Conservation (phyloP, 2,888 invertebrate species). For the Sycophila texana region DNA sequence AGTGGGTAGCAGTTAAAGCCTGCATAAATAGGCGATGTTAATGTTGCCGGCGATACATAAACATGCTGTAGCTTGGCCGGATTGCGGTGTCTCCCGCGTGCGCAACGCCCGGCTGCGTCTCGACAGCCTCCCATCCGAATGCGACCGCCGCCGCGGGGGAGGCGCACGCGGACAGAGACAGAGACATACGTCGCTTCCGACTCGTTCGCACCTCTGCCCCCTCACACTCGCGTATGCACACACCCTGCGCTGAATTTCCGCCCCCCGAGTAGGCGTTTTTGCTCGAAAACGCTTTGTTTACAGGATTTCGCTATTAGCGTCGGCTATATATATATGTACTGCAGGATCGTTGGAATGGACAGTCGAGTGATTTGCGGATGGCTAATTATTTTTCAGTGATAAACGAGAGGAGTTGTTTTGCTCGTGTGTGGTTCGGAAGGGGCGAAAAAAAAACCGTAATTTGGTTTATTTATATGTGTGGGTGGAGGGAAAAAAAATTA, state of each 20-base stretch:
- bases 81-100: slow-evolving; percentile 63
- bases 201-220: slow-evolving; percentile 29
- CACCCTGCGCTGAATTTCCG: not conserved
- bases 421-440: too few species aligned
- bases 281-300: slow-evolving; percentile 8
- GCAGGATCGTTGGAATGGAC: not conserved
- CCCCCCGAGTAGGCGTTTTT: slow-evolving; percentile 5
- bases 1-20: slow-evolving; percentile 65
- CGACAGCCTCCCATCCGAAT: slow-evolving; percentile 6
- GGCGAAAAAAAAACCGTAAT: too few species aligned
- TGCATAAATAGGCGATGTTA: slow-evolving; percentile 73
- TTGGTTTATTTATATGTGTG: too few species aligned
- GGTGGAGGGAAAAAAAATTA: too few species aligned
- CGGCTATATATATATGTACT: not conserved
- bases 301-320: not conserved
- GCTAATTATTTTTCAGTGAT: too few species aligned
- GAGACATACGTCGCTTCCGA: not conserved
- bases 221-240: not conserved
- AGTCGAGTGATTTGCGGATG: too few species aligned
- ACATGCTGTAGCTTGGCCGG: slow-evolving; percentile 71
- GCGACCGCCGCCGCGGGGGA: slow-evolving; percentile 11
- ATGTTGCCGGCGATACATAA: slow-evolving; percentile 73
- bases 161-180: not conserved
- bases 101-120: slow-evolving; percentile 9
- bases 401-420: too few species aligned